phyloP scores from a whole-genome alignment of 1,140 invertebrate genomes.

The Drosophila dunni region DNA sequence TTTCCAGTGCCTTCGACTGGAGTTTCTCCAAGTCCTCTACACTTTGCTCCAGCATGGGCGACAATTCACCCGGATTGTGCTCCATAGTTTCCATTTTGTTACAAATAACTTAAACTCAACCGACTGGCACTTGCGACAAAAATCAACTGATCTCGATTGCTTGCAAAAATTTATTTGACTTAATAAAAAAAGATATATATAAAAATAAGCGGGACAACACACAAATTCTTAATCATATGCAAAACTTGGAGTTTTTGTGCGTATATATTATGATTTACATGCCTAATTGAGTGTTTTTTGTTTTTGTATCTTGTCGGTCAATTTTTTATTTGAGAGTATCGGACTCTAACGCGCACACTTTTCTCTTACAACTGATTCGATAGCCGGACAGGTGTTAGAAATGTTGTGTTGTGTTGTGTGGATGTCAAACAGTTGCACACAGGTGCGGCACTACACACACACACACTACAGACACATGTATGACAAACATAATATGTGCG shows the following conservation, averaged over 20 bases:
- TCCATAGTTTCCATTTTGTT: conserved; percentile 31
- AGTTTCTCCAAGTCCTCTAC: conserved; percentile 57
- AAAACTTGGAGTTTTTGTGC: conserved; percentile 41
- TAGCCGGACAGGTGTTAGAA: conserved; percentile 33
- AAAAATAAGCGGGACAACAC: conserved; percentile 1
- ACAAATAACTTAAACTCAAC: conserved; percentile 51
- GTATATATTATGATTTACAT: conserved; percentile 48
- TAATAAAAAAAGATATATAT: conserved; percentile 8
- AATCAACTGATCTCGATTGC: conserved; percentile 69
- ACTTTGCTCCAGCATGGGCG: conserved; percentile 57
- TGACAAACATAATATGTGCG: conserved; percentile 23
- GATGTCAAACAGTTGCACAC: conserved; percentile 33
- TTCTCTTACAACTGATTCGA: conserved; percentile 45
- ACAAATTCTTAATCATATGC: conserved; percentile 60
- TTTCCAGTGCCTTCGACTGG: conserved; percentile 75
- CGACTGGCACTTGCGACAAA: conserved; percentile 59
- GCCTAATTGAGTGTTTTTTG: conserved; percentile 13
- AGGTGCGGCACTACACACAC: conserved; percentile 19
- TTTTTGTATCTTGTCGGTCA: too few species aligned
- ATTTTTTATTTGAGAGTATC: conserved; percentile 32
- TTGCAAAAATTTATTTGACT: conserved; percentile 46
- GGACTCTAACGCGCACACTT: conserved; percentile 19
- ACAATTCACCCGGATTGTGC: conserved; percentile 46
- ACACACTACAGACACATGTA: background rate
- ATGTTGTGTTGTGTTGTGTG: conserved; percentile 3